phyloP scores from a whole-genome alignment of 2,888 invertebrate species.

The Euzophera pinguis region DNA sequence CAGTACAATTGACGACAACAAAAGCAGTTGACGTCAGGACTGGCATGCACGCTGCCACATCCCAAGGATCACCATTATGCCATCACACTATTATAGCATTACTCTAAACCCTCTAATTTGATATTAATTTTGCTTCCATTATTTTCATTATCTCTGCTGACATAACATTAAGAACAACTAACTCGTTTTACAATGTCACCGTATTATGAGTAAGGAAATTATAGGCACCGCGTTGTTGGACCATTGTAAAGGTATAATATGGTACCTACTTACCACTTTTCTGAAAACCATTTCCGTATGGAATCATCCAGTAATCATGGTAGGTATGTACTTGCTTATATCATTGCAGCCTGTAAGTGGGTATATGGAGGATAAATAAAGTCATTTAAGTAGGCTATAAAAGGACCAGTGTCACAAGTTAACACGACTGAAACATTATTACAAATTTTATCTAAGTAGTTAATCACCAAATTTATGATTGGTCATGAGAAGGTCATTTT shows the following conservation, averaged over 20 bases:
- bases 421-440: too few species aligned
- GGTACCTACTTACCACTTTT: conserved; percentile 36
- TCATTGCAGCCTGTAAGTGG: background rate
- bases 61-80: conserved; percentile 57
- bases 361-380: background rate
- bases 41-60: conserved; percentile 23
- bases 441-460: too few species aligned
- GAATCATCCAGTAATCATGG: conserved; percentile 10
- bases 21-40: background rate
- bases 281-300: conserved; percentile 50
- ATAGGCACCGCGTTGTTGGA: conserved; percentile 53
- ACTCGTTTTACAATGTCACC: conserved; percentile 70
- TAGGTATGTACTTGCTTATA: background rate
- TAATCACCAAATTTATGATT: too few species aligned
- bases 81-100: conserved; percentile 67
- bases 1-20: conserved; percentile 6
- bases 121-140: conserved; percentile 73
- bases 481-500: too few species aligned
- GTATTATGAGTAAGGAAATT: conserved; percentile 58
- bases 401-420: too few species aligned
- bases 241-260: conserved; percentile 28
- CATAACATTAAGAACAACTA: conserved; percentile 60
- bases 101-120: conserved; percentile 72
- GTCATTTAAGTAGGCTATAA: background rate
- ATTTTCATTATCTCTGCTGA: conserved; percentile 73